Conservation (phyloP, 2,888 invertebrate genomes). For the Coelopa pilipes region DNA sequence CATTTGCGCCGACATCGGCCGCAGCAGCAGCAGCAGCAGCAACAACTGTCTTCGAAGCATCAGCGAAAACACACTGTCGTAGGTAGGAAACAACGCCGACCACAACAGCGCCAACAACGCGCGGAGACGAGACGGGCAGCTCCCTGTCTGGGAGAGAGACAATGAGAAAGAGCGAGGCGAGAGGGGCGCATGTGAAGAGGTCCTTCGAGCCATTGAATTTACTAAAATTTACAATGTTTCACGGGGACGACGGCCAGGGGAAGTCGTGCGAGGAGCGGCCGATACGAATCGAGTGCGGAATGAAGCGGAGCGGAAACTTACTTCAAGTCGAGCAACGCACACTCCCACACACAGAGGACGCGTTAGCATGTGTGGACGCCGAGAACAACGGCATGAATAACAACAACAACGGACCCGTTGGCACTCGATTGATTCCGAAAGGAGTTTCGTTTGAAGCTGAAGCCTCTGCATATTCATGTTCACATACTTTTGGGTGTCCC, state of each 20-base stretch:
- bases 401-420: no score
- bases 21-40: background rate
- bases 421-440: no score
- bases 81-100: constrained; percentile 15
- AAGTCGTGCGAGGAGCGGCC: no score
- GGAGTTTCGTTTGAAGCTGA: no score
- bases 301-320: no score
- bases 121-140: background rate
- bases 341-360: no score
- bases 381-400: no score
- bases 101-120: background rate
- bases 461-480: no score
- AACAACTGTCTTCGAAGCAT: background rate
- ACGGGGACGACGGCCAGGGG: background rate
- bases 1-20: background rate
- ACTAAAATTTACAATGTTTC: constrained; percentile 13
- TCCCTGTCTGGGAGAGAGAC: background rate
- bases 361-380: no score
- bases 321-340: no score
- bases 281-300: no score
- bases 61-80: constrained; percentile 25
- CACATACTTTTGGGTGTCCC: no score
- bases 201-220: constrained; percentile 5
- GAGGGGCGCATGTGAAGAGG: background rate
- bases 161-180: background rate